Evolutionary conservation across 2,888 invertebrate species (phyloP).

Genomic region (Syritta pipiens): DNA sequence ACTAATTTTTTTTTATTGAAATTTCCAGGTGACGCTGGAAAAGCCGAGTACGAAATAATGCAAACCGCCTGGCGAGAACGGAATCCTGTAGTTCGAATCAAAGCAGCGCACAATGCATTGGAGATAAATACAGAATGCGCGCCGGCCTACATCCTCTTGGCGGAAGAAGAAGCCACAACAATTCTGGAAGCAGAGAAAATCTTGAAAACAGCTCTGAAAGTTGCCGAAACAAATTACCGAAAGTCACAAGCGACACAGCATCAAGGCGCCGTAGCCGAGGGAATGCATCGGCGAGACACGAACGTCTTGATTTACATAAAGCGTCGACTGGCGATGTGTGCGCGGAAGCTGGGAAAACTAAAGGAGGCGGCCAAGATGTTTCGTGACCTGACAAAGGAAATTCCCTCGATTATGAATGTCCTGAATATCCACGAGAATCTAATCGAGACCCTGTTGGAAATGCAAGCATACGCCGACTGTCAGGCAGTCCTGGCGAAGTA

Average conservation of each 20-base stretch:
- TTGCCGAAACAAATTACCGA: conserved; percentile 88
- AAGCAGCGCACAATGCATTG: conserved; percentile 93
- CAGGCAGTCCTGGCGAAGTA: conserved; percentile 94
- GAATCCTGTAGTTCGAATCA: conserved; percentile 93
- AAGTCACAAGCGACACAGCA: conserved; percentile 90
- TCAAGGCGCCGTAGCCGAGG: conserved; percentile 86
- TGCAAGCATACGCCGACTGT: conserved; percentile 98
- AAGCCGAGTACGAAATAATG: conserved; percentile 95
- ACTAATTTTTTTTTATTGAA: not conserved
- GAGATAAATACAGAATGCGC: conserved; percentile 95
- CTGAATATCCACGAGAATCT: conserved; percentile 97
- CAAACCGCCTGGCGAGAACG: conserved; percentile 98
- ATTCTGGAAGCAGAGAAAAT: conserved; percentile 93
- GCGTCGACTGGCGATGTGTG: conserved; percentile 97
- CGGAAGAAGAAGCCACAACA: conserved; percentile 97
- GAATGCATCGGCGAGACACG: conserved; percentile 91
- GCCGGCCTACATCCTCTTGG: conserved; percentile 95
- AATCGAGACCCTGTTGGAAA: conserved; percentile 95
- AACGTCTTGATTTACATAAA: conserved; percentile 97
- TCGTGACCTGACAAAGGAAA: conserved; percentile 97
- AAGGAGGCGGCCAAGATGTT: conserved; percentile 98
- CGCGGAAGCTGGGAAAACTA: conserved; percentile 93
- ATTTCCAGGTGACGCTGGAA: conserved; percentile 84
- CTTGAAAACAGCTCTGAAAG: conserved; percentile 89
- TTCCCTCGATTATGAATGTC: conserved; percentile 95